Base-by-base conservation (phyloP, 2,797 vertebrate genomes). In the Myotis planiceps region DNA sequence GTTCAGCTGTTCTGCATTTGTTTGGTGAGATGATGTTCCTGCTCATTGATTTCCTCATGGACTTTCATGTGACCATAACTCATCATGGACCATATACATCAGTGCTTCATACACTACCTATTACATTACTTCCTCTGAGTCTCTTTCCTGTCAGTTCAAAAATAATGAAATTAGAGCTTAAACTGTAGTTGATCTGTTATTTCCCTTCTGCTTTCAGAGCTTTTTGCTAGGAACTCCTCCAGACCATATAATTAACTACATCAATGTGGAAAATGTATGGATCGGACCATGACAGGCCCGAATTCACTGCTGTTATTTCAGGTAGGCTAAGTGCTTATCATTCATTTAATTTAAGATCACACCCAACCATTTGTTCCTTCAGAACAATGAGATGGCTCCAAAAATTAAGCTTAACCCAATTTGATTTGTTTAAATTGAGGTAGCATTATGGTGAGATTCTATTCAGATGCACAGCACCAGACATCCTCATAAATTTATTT, bases 61-160 rank as follows among this genome's bases (percentile, higher is more conserved):
- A 19, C 42, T 88, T 78, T 16, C 32, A 37, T 32, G 23, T 60
- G 66, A 45, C 16, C 2, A 6, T 25, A 53, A 39, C 16, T 49
- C 80, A 68, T 87, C 60, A 63, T 3, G 42, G 75, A 55, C 71
- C 42, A 37, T 13, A 32, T 25, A 16, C 3, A 29, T 37, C 8
- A 29, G 82, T 2, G 37, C 23, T 39, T 58, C 16, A 55, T 16
- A 71, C 0, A n/a, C 21, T 29, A 66, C 18, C 69, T 58, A 53
- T 68, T 49, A 47, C 16, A 69, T 25, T 47, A 63, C 42, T 88
- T 88, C 45, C 47, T 96, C 51, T 76, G 76, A 65, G 9, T 32
- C 45, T 90, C 84, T 92, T 34, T 90, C 63, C 37, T 81, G 32
- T 10, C 49, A 32, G 14, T 88, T 93, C 37, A 92, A 88, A 92